Base-by-base conservation (phyloP, 2,113 vertebrate species). In the Empidonax traillii region DNA sequence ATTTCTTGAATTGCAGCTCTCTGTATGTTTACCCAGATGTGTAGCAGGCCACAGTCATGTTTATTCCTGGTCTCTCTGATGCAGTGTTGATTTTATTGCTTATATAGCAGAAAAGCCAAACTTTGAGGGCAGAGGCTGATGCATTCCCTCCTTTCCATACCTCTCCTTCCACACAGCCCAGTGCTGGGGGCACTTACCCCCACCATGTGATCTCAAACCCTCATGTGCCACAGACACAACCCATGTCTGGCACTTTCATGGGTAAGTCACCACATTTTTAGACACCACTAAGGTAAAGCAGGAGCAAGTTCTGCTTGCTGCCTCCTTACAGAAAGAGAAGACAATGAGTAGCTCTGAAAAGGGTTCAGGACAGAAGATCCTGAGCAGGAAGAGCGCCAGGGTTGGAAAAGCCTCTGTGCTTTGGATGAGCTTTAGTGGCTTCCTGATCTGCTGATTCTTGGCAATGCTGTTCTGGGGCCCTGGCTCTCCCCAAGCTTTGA, bases 181-280 rank as follows among this genome's bases (percentile, higher is more conserved):
- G 31, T 35, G 69, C 25, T 22, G 63, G 27, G 52, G 22, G 13
- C 73, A 46, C 46, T 18, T 25, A 8, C 10, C 28, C 35, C 12
- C 6, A 31, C 2, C 3, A 0, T 5, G 23, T 7, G 19, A 20
- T 30, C 44, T 46, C 17, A 37, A 81, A 21, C 12, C 30, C 28
- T 39, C 41, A 13, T 14, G 3, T 6, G 27, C 33, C 52, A 68
- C 31, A 27, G 35, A 47, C 39, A 55, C 5, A 55, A 21, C 10
- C 33, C 1, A 0, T 0, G 1, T 44, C 27, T 80, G 1, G 0
- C 43, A 22, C 23, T 71, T 49, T 25, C 20, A 63, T 28, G 37
- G n/a, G 4, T 3, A 44, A 44, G 17, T 66, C 52, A 44, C n/a
- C 27, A 8, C 0, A 0, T 67, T 49, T 18, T 43, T n/a, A 17